phyloP scores from a whole-genome alignment of 1,140 invertebrate genomes.

The Parapsyche elsis region DNA sequence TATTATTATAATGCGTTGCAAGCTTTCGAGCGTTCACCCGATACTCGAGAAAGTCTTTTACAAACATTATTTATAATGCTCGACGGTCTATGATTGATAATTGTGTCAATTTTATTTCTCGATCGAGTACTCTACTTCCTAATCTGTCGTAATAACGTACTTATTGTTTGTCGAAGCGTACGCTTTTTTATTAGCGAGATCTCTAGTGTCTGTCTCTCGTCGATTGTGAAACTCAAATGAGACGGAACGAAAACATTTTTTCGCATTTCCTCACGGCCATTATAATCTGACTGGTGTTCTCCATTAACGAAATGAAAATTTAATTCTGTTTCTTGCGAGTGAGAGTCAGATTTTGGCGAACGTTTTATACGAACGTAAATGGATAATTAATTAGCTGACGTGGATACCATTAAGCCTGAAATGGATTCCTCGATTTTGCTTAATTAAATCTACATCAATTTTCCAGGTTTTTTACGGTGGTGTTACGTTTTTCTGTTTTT shows the following conservation, averaged over 20 bases:
- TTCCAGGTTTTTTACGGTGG: not conserved
- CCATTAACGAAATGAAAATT: constrained; percentile 8
- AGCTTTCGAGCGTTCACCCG: no score
- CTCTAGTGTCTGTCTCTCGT: no score
- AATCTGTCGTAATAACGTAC: no score
- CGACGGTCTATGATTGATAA: no score
- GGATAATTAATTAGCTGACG: constrained; percentile 27
- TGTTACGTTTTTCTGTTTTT: not conserved
- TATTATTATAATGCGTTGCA: no score
- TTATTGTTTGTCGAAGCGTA: no score
- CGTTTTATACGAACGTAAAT: constrained; percentile 10
- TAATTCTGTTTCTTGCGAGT: not conserved
- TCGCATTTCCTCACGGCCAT: not conserved
- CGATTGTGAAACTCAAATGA: no score
- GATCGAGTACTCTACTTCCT: no score
- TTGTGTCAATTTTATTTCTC: no score
- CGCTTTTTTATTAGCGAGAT: no score
- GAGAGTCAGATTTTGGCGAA: not conserved
- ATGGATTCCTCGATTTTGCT: constrained; percentile 9
- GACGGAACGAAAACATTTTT: not conserved
- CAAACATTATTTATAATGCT: no score
- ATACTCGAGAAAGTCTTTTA: no score
- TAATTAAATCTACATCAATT: constrained; percentile 32
- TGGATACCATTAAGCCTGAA: constrained; percentile 10
- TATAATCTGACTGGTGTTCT: constrained; percentile 3